Conservation (phyloP, 2,888 invertebrate species). For the Coecobrya sp. region DNA sequence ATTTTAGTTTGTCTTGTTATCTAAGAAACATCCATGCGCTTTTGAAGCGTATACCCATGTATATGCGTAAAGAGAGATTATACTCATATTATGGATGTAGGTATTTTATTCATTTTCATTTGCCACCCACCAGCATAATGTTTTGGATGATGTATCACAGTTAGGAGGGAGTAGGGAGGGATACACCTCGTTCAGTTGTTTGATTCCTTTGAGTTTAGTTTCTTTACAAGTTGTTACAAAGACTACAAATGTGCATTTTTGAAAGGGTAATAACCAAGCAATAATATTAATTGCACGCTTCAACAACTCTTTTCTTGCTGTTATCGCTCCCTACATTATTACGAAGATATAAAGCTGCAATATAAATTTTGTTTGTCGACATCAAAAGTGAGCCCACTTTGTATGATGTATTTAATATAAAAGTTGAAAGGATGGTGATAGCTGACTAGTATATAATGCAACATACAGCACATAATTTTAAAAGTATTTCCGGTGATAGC, state of each 20-base stretch:
- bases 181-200: too few relatives aligned
- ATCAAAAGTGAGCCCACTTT: conserved; percentile 53
- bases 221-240: conserved; percentile 9
- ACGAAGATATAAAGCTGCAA: conserved; percentile 33
- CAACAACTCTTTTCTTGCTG: conserved; percentile 18
- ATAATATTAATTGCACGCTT: conserved; percentile 68
- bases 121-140: too few relatives aligned
- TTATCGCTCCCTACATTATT: not conserved
- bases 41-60: too few relatives aligned
- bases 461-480: conserved; percentile 53
- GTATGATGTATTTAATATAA: conserved; percentile 18
- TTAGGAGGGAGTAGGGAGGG: too few relatives aligned
- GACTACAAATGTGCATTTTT: conserved; percentile 1
- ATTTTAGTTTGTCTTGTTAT: too few relatives aligned
- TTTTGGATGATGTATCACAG: too few relatives aligned
- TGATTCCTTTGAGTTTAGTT: not conserved
- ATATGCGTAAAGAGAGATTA: too few relatives aligned
- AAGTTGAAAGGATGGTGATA: conserved; percentile 2
- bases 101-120: too few relatives aligned
- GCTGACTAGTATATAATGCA: not conserved
- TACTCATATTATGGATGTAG: too few relatives aligned
- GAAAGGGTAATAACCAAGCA: conserved; percentile 51
- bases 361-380: conserved; percentile 58
- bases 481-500: conserved; percentile 57
- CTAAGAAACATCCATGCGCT: too few relatives aligned